A percentile compares a stretch with the other conserved stretches of the same genome.
Evolutionary conservation across 2,888 invertebrate genomes (phyloP).

Genomic region (Dorcus hopei): DNA sequence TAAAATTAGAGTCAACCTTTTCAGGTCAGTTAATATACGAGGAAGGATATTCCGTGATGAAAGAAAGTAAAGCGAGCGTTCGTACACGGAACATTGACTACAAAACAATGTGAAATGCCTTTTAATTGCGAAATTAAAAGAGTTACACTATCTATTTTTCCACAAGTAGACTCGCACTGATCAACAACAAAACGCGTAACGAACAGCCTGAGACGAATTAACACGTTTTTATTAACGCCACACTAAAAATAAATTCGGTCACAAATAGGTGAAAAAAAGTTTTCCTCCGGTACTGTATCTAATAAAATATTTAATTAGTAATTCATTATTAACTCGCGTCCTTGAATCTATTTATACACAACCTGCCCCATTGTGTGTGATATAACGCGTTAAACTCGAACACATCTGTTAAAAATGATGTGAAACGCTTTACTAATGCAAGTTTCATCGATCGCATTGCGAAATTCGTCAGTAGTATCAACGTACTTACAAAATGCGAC

Average conservation of each 20-base stretch:
- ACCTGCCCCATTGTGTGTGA: constrained; percentile 1
- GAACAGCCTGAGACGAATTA: not conserved
- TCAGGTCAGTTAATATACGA: constrained; percentile 35
- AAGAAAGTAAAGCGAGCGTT: constrained; percentile 23
- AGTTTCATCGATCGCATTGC: no score
- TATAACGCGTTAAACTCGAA: not conserved
- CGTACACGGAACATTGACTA: constrained; percentile 1
- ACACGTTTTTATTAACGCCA: constrained; percentile 1
- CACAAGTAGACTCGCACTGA: constrained; percentile 2
- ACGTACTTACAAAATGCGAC: not conserved
- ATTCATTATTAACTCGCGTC: constrained; percentile 14
- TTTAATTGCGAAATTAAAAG: constrained; percentile 9
- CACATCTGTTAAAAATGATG: no score
- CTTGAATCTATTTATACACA: constrained; percentile 21
- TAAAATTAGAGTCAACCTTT: constrained; percentile 30
- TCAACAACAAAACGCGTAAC: not conserved
- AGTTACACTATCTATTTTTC: not conserved
- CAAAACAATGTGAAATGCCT: constrained; percentile 4
- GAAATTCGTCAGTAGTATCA: not conserved
- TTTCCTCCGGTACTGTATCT: not conserved
- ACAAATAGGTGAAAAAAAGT: no score
- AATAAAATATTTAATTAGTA: constrained; percentile 13
- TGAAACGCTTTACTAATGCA: no score
- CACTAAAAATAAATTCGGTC: not conserved
- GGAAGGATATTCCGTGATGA: constrained; percentile 29